phyloP scores from a whole-genome alignment of 2,113 vertebrate species.

The Hemichromis elongatus region DNA sequence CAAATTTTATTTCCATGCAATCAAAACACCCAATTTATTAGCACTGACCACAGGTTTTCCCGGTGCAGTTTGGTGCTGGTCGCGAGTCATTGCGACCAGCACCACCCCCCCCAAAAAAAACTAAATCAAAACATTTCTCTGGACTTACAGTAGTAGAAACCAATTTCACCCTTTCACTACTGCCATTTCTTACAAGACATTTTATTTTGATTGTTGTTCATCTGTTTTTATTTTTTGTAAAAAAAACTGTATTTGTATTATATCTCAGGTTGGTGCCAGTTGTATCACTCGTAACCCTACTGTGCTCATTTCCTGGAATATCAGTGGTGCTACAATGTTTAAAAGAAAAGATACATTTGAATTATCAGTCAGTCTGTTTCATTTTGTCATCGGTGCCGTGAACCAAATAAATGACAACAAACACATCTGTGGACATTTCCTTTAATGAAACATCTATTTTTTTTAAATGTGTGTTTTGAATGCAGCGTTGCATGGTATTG shows the following conservation, averaged over 20 bases:
- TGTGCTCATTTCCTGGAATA: neutral
- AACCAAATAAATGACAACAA: slow-evolving; percentile 3
- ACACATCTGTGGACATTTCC: neutral
- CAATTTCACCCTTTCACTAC: neutral
- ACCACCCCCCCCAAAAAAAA: too few relatives aligned
- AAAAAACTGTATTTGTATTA: slow-evolving; percentile 7
- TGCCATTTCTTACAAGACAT: neutral
- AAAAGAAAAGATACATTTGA: neutral
- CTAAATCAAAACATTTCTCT: too few relatives aligned
- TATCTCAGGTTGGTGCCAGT: slow-evolving; percentile 31
- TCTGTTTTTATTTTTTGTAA: neutral
- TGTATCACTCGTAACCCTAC: neutral
- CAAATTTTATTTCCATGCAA: neutral
- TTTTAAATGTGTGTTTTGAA: neutral
- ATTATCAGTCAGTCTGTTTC: neutral
- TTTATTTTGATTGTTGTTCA: neutral
- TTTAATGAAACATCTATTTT: neutral
- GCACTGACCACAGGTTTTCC: neutral
- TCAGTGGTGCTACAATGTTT: slow-evolving; percentile 32
- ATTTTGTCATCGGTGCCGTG: neutral
- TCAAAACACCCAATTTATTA: neutral
- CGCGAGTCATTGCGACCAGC: neutral
- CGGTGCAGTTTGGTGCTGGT: neutral
- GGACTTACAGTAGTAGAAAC: neutral
- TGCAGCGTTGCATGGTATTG: slow-evolving; percentile 13